Evolutionary conservation across 2,888 invertebrate genomes (phyloP), one percentile per base, ranked within the genome.

Genomic region (Drosophila atroscutellata): DNA sequence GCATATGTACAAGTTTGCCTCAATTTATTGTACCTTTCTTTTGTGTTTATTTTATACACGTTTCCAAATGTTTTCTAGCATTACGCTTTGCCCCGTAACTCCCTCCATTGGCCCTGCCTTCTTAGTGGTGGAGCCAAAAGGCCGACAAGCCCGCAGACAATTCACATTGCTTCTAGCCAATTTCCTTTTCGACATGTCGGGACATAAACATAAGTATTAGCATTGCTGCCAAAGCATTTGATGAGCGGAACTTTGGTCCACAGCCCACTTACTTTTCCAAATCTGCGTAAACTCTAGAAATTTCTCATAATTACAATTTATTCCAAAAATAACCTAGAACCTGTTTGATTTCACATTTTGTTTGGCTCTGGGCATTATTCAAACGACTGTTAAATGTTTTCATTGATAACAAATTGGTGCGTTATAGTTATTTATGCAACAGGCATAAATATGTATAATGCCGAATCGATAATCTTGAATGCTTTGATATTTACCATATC

Each of bases 1-100:
- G 63, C 56, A 45, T 32, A 55, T 57, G 70, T 64, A 76, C 71
- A 65, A 70, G 84, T 86, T 86, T 70, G 72, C 79, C 72, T 87
- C 75, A 89, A 87, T 89, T 89, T 87, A 88, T 89, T 89, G 88
- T 85, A 80, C 86, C 85, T 72, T 74, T 62, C 3, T 66, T 62
- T 68, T 76, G 59, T 86, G 90, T 90, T 90, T 90, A 86, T 81
- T 88, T 90, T 88, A 89, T 81, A 77, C 70, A 72, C 62, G 83
- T 59, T 59, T 83, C 70, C 60, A 70, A 74, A 66, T 75, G 80
- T 75, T 77, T 66, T 77, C 83, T 76, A 77, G 75, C 61, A 63
- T 80, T 82, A 72, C 77, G 62, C 74, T 69, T 59, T 59, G 39
- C 20, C 71, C 57, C 49, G 24, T 13, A 26, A 32, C 62, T 20